Conservation (phyloP, 2,113 vertebrate genomes). For the Rissa tridactyla region DNA sequence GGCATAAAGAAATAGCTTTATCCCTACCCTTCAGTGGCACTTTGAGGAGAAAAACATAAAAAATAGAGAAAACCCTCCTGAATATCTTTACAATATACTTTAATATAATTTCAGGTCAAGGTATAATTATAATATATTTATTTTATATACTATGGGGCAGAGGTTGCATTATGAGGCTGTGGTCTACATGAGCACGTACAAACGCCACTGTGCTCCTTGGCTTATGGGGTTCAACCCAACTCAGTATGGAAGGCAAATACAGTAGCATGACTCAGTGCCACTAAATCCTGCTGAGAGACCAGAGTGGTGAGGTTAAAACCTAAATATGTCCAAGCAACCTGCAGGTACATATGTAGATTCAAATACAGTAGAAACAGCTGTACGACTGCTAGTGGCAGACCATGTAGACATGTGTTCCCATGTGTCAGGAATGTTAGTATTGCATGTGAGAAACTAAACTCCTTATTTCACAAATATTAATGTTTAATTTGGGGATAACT, state of each 20-base stretch:
- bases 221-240: neutral
- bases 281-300: neutral
- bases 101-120: neutral
- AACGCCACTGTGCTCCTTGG: neutral
- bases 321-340: neutral
- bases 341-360: neutral
- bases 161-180: neutral
- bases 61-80: neutral
- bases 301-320: neutral
- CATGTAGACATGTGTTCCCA: neutral
- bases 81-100: neutral
- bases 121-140: neutral
- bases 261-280: neutral
- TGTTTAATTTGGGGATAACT: neutral
- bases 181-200: neutral
- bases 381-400: neutral
- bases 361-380: neutral
- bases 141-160: neutral
- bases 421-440: neutral
- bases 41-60: neutral
- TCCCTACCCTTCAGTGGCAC: neutral
- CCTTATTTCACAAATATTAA: neutral
- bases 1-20: neutral
- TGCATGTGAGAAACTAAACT: neutral
- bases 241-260: neutral